Evolutionary conservation across 2,113 vertebrate species (phyloP).

Genomic region (Corvus moneduloides): DNA sequence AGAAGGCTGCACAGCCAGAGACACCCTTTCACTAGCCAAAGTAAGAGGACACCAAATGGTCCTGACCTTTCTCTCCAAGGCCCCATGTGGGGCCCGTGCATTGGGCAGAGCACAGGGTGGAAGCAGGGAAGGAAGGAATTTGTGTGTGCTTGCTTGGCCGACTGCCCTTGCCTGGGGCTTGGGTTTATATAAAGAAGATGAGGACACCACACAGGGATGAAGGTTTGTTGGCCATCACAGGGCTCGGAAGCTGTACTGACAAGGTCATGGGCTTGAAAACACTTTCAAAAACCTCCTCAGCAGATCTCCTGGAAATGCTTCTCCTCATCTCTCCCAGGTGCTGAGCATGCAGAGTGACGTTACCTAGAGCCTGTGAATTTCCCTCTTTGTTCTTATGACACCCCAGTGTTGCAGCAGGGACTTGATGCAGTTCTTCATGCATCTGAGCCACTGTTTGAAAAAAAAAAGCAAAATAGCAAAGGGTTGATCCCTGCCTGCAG

Average conservation of each 20-base stretch:
- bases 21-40: slow-evolving; percentile 30
- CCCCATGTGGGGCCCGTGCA: not conserved
- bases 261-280: not conserved
- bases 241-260: not conserved
- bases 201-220: not conserved
- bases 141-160: not conserved
- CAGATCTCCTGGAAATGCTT: not conserved
- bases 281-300: not conserved
- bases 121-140: slow-evolving; percentile 33
- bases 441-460: not conserved
- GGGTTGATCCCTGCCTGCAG: not conserved
- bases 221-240: not conserved
- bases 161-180: slow-evolving; percentile 6
- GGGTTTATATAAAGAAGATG: slow-evolving; percentile 44
- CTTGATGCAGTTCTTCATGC: not conserved
- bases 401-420: not conserved
- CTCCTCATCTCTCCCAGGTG: not conserved
- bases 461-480: not conserved
- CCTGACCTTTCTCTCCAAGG: slow-evolving; percentile 60
- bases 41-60: slow-evolving; percentile 61
- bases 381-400: not conserved
- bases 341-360: not conserved
- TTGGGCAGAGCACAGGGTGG: not conserved
- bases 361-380: not conserved
- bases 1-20: slow-evolving; percentile 54